Base-by-base conservation (phyloP, 1,140 invertebrate genomes). In the Panagrolaimus sp. region DNA sequence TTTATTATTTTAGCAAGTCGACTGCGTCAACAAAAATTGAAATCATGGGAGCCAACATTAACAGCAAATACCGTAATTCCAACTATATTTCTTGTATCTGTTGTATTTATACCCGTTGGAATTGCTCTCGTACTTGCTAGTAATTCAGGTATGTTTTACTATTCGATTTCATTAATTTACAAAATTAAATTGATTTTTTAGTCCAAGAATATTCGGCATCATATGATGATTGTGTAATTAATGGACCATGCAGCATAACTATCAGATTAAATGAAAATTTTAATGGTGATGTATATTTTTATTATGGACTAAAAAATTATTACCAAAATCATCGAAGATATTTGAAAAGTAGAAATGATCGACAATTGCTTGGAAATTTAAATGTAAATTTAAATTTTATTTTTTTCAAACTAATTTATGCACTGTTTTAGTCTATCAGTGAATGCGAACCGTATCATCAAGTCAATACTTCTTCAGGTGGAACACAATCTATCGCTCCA, bases 301-400 rank as follows among this genome's bases (percentile, higher is more conserved):
- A 98, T 83, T 99, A 99, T 86, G 94, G 93, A 9, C 84, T 99
- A 43, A 92, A 90, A 43, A 98, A 98, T 84, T 99, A 93, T 84
- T 98, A 97, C 83, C 96, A 99, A 85, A 99, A 99, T 83, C 96
- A 98, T 86, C 88, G 96, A 44, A 89, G 95, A 69, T 98, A 98
- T 87, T 94, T 98, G 0, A 96, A 96, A 83, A 98, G 95, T 15
- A 88, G 94, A 28, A 94, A 96, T 86, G 95, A 98, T 83, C 90
- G 89, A 81, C 96, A 98, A 83, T 86, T 98, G 4, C 85, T 94
- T 17, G 96, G 96, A 5, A 71, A 84, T 38, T 7, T 74, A 2
- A 28, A 38, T 17, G 63, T 43, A 66, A 44, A 24, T 44, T 43
- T 71, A 0, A 10, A 38, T 32, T 69, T 7, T 4, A 66, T 28